Percentiles rank a stretch among this genome's conserved stretches.
Evolutionary conservation across 2,888 invertebrate species (phyloP).

Genomic region (Polyommatus iphigenia): DNA sequence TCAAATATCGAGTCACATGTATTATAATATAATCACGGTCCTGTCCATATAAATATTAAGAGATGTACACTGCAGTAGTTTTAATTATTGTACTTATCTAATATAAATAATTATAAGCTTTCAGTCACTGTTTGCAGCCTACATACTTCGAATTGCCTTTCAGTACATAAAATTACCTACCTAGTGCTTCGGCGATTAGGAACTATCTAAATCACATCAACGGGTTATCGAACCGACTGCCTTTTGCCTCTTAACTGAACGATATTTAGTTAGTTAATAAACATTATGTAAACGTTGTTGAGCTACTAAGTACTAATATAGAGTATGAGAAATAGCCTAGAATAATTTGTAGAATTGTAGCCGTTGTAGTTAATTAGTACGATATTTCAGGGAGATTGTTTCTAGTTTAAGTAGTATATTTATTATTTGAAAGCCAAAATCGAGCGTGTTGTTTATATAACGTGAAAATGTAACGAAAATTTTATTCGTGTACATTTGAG

Average conservation of each 20-base stretch:
- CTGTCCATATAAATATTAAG: conserved; percentile 60
- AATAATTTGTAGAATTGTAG: conserved; percentile 47
- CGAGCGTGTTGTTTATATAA: neutral
- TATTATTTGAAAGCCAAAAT: conserved; percentile 8
- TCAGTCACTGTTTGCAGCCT: conserved; percentile 21
- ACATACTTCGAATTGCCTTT: conserved; percentile 21
- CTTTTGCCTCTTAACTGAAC: conserved; percentile 40
- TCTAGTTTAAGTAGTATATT: conserved; percentile 31
- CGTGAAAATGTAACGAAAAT: neutral
- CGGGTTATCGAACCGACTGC: conserved; percentile 42
- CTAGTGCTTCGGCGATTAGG: conserved; percentile 37
- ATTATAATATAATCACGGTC: conserved; percentile 65
- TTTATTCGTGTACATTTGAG: neutral
- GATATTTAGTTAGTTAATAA: conserved; percentile 43
- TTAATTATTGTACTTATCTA: conserved; percentile 12
- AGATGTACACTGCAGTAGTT: conserved; percentile 37
- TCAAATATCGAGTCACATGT: conserved; percentile 63
- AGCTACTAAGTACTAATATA: conserved; percentile 41
- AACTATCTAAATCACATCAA: conserved; percentile 35
- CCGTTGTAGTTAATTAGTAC: conserved; percentile 41
- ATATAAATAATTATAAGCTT: conserved; percentile 17
- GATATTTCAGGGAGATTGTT: conserved; percentile 38
- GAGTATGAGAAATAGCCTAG: conserved; percentile 46
- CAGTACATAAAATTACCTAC: conserved; percentile 32
- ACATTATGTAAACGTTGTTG: conserved; percentile 47